Base-by-base conservation (phyloP, 2,113 vertebrate genomes). In the Thunnus maccoyii region DNA sequence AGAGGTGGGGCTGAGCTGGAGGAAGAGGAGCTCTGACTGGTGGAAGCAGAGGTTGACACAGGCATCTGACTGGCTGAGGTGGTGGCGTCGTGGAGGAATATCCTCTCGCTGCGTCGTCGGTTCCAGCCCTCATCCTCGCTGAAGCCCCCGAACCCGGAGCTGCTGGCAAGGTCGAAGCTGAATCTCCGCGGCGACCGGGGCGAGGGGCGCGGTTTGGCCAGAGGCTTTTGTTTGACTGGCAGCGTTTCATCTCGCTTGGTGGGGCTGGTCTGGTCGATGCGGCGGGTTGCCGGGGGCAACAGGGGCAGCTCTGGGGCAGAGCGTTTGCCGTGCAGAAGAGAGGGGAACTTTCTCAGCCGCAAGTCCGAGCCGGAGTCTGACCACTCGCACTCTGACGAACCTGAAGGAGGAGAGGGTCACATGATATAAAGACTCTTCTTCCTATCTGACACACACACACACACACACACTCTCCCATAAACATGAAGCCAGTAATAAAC, bases 41-140 rank as follows among this genome's bases (percentile, higher is more conserved):
- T 48, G 50, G 91, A 72, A 47, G 77, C 65, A 8, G 86, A 74
- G n/a, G 81, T 58, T 0, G 93, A 70, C 3, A 89, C 88, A 0
- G 96, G 91, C 32, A 91, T 4, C 0, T 92, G 94, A 0, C 92
- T 94, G 61, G 93, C 88, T 5, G 96, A 92, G 0, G 84, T 87
- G 32, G 96, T 92, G 68, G 97, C 96, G 0, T 99, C 98, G 0
- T 99, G 97, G 30, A 99, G 97, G 89, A 99, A 99, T 73, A 99
- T 99, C 16, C 98, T 95, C 83, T 99, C 98, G 0, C 98, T 99
- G 83, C 98, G 95, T 3, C 98, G 92, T 0, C 98, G 94, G 0
- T 95, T 96, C 97, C 98, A 99, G 54, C 96, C 95, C 69, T 99
- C 98, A 0, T 99, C 98, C 0, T 99, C 98, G 0, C 97, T 99